Percentiles rank a stretch among this genome's conserved stretches.
Evolutionary conservation across 2,888 invertebrate genomes (phyloP).

Genomic region (Balanococcus diminutus): DNA sequence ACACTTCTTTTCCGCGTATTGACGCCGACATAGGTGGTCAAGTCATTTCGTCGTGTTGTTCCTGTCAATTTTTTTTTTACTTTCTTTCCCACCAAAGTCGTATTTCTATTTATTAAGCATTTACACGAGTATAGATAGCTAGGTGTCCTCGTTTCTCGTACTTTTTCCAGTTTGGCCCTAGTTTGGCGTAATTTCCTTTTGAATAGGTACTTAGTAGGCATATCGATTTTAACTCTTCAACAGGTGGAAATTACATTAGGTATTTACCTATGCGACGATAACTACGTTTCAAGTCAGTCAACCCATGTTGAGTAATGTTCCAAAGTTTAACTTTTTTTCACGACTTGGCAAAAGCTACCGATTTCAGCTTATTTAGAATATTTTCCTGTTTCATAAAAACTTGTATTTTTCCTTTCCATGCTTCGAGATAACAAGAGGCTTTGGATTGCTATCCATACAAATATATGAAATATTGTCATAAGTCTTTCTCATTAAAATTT

Average conservation of each 20-base stretch:
- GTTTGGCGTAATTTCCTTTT: neutral
- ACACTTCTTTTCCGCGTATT: neutral
- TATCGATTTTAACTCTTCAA: conserved; percentile 18
- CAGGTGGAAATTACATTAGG: neutral
- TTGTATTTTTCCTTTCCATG: no score
- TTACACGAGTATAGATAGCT: no score
- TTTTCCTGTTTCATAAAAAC: no score
- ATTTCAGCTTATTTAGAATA: neutral
- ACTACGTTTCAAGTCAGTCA: neutral
- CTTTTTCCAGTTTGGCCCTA: neutral
- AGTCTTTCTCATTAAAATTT: no score
- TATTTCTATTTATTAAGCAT: neutral
- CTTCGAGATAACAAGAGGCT: no score
- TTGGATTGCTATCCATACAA: no score
- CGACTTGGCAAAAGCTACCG: neutral
- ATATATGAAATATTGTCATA: no score
- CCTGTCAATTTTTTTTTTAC: neutral
- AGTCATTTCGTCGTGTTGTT: neutral
- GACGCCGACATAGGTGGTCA: neutral
- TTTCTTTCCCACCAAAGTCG: neutral
- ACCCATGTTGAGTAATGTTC: neutral
- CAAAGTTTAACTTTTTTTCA: neutral
- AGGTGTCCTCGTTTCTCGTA: neutral
- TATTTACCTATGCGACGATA: neutral
- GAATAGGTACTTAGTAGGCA: neutral